Percentiles rank a stretch among this genome's conserved stretches.
phyloP scores from a whole-genome alignment of 2,113 vertebrate genomes.

The Brachirus orientalis region DNA sequence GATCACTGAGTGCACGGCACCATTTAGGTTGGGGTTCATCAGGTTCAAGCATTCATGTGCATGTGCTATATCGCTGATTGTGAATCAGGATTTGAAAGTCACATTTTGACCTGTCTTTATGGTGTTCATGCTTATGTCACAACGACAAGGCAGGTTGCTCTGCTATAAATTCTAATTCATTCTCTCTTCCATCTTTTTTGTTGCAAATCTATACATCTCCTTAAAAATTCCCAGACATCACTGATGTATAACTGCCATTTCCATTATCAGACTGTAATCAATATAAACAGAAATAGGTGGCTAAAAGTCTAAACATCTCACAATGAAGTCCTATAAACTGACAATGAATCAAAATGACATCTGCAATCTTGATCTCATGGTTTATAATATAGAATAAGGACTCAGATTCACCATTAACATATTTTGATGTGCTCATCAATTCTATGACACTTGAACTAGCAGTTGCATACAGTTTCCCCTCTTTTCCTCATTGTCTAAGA shows the following conservation, averaged over 20 bases:
- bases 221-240: slow-evolving; percentile 1
- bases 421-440: too few relatives aligned
- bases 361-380: not conserved
- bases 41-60: not conserved
- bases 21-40: not conserved
- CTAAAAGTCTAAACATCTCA: not conserved
- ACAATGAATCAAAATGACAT: too few relatives aligned
- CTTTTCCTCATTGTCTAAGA: slow-evolving; percentile 18
- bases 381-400: not conserved
- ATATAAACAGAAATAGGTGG: too few relatives aligned
- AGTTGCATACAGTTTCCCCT: slow-evolving; percentile 9
- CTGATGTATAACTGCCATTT: slow-evolving; percentile 1
- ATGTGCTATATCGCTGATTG: not conserved
- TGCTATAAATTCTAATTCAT: slow-evolving; percentile 1
- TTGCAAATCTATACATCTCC: not conserved
- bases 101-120: too few relatives aligned
- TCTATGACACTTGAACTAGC: too few relatives aligned
- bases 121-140: too few relatives aligned
- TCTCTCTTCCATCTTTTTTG: not conserved
- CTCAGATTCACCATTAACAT: too few relatives aligned
- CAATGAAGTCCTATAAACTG: too few relatives aligned
- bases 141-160: not conserved
- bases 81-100: slow-evolving; percentile 1
- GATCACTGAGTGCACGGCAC: not conserved
- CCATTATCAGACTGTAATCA: too few relatives aligned